phyloP scores from a whole-genome alignment of 2,888 invertebrate species.

The Lochmaea crataegi region DNA sequence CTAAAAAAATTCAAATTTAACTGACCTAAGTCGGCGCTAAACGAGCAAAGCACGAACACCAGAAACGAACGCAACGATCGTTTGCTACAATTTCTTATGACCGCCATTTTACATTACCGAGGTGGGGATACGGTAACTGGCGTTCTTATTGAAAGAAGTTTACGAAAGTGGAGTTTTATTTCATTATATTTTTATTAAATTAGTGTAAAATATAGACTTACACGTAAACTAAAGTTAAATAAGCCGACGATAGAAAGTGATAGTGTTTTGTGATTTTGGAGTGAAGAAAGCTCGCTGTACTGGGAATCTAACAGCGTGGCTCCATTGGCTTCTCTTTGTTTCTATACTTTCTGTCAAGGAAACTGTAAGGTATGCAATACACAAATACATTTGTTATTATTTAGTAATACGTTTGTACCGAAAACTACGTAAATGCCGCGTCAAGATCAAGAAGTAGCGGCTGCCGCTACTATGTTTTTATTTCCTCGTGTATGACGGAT shows the following conservation, averaged over 20 bases:
- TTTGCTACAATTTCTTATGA: conserved; percentile 43
- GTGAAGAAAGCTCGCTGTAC: conserved; percentile 59
- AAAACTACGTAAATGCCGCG: conserved; percentile 15
- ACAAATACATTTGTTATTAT: conserved; percentile 19
- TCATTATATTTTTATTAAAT: conserved; percentile 55
- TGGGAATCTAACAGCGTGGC: conserved; percentile 65
- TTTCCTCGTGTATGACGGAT: conserved; percentile 40
- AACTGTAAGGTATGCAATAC: conserved; percentile 60
- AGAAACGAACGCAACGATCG: conserved; percentile 24
- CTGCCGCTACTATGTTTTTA: conserved; percentile 33
- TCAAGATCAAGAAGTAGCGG: conserved; percentile 25
- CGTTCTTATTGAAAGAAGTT: conserved; percentile 61
- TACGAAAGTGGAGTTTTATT: conserved; percentile 62
- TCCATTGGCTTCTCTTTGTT: conserved; percentile 66
- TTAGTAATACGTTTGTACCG: conserved; percentile 17
- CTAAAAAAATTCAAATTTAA: background rate
- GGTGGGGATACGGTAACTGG: conserved; percentile 64
- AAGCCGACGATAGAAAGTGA: conserved; percentile 52
- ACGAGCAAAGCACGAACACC: background rate
- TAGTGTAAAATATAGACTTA: conserved; percentile 54
- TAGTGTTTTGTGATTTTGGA: conserved; percentile 60
- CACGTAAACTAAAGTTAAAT: conserved; percentile 49
- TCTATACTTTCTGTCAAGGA: conserved; percentile 53
- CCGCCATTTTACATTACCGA: conserved; percentile 65
- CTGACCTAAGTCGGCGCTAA: background rate